Conservation (phyloP, 2,888 invertebrate genomes). For the Chrysotoxum bicinctum region DNA sequence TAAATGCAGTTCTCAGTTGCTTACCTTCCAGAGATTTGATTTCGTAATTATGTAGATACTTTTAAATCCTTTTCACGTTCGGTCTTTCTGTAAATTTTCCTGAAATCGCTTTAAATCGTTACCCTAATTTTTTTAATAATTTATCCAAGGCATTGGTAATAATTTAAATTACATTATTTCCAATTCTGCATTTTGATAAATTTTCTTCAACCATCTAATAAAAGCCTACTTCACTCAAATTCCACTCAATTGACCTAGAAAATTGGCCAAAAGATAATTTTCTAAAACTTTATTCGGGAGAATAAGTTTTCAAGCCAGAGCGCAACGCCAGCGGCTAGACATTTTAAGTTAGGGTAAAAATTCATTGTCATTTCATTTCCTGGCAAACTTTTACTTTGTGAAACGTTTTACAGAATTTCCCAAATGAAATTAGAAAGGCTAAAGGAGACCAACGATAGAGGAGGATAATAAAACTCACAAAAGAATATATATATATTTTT, state of each 20-base stretch:
- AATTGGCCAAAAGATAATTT: slow-evolving; percentile 55
- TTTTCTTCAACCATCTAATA: background rate
- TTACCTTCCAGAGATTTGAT: too few species aligned
- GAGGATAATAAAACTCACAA: background rate
- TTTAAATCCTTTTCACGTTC: too few species aligned
- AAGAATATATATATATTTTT: background rate
- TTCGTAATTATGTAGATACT: too few species aligned
- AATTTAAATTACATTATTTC: background rate
- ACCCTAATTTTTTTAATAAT: background rate
- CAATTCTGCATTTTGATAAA: background rate
- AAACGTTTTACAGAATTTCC: slow-evolving; percentile 58
- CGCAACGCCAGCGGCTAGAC: slow-evolving; percentile 58
- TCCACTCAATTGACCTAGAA: slow-evolving; percentile 63
- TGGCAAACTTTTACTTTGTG: slow-evolving; percentile 66
- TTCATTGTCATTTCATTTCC: slow-evolving; percentile 71
- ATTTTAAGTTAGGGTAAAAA: slow-evolving; percentile 68
- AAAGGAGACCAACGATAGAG: background rate
- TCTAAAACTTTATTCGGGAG: slow-evolving; percentile 27
- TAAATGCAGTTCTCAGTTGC: too few species aligned
- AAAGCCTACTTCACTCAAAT: slow-evolving; percentile 26
- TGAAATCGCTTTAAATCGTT: too few species aligned
- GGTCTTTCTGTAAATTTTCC: too few species aligned
- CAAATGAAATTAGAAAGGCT: slow-evolving; percentile 66
- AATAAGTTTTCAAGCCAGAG: slow-evolving; percentile 50
- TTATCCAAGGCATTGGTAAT: background rate